Conservation (phyloP, 2,113 vertebrate species). For the Leptocoma aspasia region DNA sequence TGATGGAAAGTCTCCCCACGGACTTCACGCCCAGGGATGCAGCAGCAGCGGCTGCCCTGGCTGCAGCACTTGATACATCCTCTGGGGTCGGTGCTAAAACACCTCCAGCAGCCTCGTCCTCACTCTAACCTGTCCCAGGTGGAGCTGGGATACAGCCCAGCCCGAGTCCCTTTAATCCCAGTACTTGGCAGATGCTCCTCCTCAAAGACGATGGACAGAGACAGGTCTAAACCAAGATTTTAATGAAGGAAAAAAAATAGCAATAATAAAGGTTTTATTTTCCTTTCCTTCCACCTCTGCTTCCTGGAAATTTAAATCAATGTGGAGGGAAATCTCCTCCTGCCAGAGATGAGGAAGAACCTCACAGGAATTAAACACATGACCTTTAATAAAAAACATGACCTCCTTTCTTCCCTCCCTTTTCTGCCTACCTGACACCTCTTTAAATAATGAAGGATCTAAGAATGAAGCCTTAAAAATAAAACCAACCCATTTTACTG, state of each 20-base stretch:
- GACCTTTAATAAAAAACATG: background rate
- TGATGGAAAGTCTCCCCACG: conserved; percentile 81
- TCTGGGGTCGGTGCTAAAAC: conserved; percentile 17
- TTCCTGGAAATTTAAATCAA: background rate
- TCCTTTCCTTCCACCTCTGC: conserved; percentile 29
- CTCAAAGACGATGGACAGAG: background rate
- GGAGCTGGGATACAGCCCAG: background rate
- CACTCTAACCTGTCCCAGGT: conserved; percentile 49
- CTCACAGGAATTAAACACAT: background rate
- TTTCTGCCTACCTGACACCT: background rate
- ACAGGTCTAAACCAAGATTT: conserved; percentile 18
- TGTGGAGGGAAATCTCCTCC: background rate
- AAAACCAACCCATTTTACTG: conserved; percentile 47
- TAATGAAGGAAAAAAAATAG: conserved; percentile 21
- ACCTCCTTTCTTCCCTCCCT: background rate
- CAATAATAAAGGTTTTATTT: conserved; percentile 24
- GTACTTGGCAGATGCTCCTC: background rate
- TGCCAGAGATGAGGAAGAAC: background rate
- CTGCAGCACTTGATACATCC: conserved; percentile 72
- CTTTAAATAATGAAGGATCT: conserved; percentile 62
- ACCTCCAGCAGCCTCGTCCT: conserved; percentile 55
- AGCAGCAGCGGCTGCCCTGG: conserved; percentile 20
- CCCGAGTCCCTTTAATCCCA: conserved; percentile 21
- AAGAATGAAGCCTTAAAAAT: conserved; percentile 71
- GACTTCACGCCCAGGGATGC: conserved; percentile 56